Evolutionary conservation across 2,113 vertebrate species (phyloP), one percentile per base, ranked within the genome.

Genomic region (Lonchura striata): DNA sequence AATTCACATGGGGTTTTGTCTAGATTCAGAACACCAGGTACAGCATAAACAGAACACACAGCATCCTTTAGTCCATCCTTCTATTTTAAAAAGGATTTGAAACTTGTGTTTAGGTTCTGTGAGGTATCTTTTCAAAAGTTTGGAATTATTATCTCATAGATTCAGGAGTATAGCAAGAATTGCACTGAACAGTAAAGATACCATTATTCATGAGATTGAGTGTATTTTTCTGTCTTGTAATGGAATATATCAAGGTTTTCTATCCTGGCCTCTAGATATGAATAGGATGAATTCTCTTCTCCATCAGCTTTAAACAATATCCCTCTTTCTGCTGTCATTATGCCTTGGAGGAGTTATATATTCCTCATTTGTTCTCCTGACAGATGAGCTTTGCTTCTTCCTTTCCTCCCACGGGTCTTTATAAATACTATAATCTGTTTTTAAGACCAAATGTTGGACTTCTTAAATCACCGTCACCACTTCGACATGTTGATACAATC

Each of bases 401-500:
- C 52, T 95, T 96, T 95, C 92, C 95, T 92, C 90, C 93, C 85
- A 95, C 91, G 42, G 93, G 75, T 95, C 92, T 94, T 95, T 95
- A 89, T 95, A 95, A 96, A 96, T 93, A 92, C 92, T 91, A 60
- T 75, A 78, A 76, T 95, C 81, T 94, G 86, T 31, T 97, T 95
- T 93, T 91, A 88, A 96, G 92, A 96, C 94, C 87, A 90, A 74
- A 86, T 83, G 76, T 88, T 82, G 88, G 64, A 76, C 84, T 87
- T 64, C 59, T 81, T 95, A 77, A 75, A 79, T 92, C 93, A 68
- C 47, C 50, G 0, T 87, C 64, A 71, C 83, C 33, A 42, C 71
- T 91, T 86, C 82, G 79, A 71, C 59, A 54, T 93, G 68, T 90
- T 84, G 79, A 79, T 81, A 71, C 90, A 93, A 78, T 85, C 74